Evolutionary conservation across 2,113 vertebrate genomes (phyloP).

Genomic region (Trematocara zebra): DNA sequence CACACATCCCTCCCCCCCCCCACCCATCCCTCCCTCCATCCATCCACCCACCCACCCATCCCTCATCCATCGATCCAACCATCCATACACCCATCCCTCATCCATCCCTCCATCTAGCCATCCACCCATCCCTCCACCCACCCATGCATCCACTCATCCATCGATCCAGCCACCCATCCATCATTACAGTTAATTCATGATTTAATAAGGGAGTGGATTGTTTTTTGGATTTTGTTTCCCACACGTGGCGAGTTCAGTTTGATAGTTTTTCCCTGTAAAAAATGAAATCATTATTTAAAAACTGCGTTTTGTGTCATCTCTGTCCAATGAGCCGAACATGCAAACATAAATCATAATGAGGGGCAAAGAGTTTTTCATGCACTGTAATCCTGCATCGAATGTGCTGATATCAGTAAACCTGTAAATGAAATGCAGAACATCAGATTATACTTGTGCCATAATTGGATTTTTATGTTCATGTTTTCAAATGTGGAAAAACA

Average conservation of each 20-base stretch:
- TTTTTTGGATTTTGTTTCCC: neutral
- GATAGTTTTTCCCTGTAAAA: neutral
- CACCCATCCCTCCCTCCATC: too few relatives aligned
- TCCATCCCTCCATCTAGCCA: too few relatives aligned
- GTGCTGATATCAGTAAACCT: neutral
- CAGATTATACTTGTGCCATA: neutral
- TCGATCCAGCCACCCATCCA: neutral
- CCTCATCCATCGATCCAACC: too few relatives aligned
- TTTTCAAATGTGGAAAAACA: neutral
- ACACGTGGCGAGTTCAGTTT: neutral
- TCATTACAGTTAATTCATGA: neutral
- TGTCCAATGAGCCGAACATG: neutral
- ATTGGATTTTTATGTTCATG: neutral
- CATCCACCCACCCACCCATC: accelerated
- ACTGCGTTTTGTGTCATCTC: neutral
- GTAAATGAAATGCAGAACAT: neutral
- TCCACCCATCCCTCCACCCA: neutral
- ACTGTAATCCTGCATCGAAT: neutral
- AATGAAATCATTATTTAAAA: neutral
- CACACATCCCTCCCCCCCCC: accelerated
- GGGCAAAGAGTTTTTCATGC: neutral
- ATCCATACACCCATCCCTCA: accelerated
- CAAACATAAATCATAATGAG: neutral
- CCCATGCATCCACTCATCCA: neutral
- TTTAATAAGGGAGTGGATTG: neutral